phyloP scores from a whole-genome alignment of 2,113 vertebrate genomes.

The Halcyon senegalensis region DNA sequence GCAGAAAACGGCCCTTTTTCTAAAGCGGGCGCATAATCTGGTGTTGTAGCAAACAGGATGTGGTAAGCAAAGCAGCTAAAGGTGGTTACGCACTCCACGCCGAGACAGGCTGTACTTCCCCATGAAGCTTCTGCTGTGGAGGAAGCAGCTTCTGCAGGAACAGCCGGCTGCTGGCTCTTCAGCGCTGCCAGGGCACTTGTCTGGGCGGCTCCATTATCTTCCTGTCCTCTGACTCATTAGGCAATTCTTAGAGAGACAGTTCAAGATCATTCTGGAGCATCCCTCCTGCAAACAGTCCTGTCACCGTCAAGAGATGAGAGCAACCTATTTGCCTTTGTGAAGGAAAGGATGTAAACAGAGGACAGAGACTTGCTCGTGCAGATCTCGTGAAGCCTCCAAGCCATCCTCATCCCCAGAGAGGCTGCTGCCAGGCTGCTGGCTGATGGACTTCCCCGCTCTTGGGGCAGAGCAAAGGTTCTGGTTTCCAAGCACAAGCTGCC shows the following conservation, averaged over 20 bases:
- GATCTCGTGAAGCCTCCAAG: not conserved
- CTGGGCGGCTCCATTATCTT: not conserved
- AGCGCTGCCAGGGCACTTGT: not conserved
- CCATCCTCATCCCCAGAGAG: not conserved
- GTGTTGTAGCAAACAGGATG: constrained; percentile 67
- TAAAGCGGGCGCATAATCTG: not conserved
- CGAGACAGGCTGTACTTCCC: constrained; percentile 52
- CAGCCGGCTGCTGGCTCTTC: not conserved
- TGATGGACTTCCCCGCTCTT: not conserved
- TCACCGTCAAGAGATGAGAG: not conserved
- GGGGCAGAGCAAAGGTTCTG: not conserved
- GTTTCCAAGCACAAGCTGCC: not conserved
- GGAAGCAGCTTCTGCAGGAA: constrained; percentile 50
- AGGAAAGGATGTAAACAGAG: not conserved
- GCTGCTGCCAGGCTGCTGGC: not conserved
- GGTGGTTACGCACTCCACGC: constrained; percentile 35
- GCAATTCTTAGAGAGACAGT: constrained; percentile 15
- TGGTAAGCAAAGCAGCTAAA: constrained; percentile 37
- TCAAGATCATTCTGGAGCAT: not conserved
- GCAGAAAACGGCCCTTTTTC: not conserved
- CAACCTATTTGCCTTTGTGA: not conserved
- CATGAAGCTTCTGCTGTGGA: constrained; percentile 38
- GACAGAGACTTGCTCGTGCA: not conserved
- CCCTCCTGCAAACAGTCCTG: not conserved
- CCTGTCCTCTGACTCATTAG: constrained; percentile 9